Evolutionary conservation across 2,113 vertebrate species (phyloP).

Genomic region (Chlorodrepanis virens): DNA sequence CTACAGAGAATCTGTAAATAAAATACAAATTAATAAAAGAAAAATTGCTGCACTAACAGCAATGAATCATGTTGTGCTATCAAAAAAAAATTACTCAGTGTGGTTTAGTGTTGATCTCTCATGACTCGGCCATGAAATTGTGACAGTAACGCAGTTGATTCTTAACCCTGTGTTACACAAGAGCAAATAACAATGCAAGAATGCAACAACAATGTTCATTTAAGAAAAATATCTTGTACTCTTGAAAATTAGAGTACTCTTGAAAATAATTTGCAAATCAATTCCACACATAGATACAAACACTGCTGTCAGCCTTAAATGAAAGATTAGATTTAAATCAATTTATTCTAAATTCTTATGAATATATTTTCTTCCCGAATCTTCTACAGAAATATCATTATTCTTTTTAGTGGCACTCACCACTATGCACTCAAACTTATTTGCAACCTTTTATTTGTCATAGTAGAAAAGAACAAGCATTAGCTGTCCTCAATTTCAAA

Average conservation of each 20-base stretch:
- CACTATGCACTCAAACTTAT: not conserved
- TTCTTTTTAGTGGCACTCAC: not conserved
- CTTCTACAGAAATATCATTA: not conserved
- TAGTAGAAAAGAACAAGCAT: not conserved
- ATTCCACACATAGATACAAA: not conserved
- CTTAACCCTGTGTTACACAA: not conserved
- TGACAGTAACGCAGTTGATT: not conserved
- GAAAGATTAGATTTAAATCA: not conserved
- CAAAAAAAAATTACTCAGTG: conserved; percentile 1
- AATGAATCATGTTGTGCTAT: not conserved
- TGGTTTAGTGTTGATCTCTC: not conserved
- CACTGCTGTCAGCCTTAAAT: not conserved
- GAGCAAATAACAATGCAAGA: not conserved
- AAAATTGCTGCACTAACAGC: not conserved
- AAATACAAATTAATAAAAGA: not conserved
- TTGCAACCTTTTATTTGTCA: not conserved
- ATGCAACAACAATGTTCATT: not conserved
- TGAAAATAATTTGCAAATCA: not conserved
- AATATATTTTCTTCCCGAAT: not conserved
- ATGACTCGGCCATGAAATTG: conserved; percentile 32
- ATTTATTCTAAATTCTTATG: not conserved
- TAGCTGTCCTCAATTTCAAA: not conserved
- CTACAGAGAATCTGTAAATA: not conserved
- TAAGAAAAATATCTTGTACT: not conserved
- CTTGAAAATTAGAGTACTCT: not conserved